phyloP scores from a whole-genome alignment of 2,797 vertebrate genomes.

The Lagocephalus sceleratus region DNA sequence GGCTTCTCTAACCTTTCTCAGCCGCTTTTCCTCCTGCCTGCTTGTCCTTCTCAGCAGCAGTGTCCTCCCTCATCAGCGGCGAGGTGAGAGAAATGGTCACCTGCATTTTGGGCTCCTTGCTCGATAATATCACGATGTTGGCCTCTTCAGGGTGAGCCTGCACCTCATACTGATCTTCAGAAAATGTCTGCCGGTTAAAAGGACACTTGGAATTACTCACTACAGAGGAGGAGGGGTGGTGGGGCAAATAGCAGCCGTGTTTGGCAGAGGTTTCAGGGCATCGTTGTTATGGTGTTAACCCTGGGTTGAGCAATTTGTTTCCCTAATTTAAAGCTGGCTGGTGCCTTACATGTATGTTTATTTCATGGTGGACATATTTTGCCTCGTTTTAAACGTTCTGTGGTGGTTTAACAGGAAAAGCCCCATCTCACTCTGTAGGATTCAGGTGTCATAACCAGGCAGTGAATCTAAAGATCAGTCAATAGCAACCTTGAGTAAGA shows the following conservation, averaged over 20 bases:
- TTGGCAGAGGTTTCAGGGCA: conserved; percentile 21
- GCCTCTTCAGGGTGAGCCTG: conserved; percentile 80
- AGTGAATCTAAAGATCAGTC: conserved; percentile 82
- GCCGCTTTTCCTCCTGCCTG: conserved; percentile 76
- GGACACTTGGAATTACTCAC: conserved; percentile 81
- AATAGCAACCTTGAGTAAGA: conserved; percentile 58
- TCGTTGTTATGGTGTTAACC: conserved; percentile 17
- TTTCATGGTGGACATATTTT: background rate
- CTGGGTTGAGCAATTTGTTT: conserved; percentile 15
- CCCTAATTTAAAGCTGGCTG: conserved; percentile 12
- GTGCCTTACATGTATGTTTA: background rate
- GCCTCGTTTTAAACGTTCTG: conserved; percentile 12
- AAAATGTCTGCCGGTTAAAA: conserved; percentile 85
- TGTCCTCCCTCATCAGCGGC: conserved; percentile 84
- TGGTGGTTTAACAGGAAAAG: conserved; percentile 21
- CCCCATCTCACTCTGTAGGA: conserved; percentile 81
- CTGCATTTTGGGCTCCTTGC: conserved; percentile 85
- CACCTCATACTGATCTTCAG: conserved; percentile 84
- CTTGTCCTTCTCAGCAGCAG: conserved; percentile 73
- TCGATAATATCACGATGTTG: conserved; percentile 82
- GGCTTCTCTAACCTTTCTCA: conserved; percentile 85
- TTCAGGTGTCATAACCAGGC: conserved; percentile 80
- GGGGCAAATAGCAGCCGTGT: conserved; percentile 39
- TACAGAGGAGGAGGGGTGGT: conserved; percentile 73
- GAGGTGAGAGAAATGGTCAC: conserved; percentile 85